Base-by-base conservation (phyloP, 2,888 invertebrate species). In the Calameuta filiformis region DNA sequence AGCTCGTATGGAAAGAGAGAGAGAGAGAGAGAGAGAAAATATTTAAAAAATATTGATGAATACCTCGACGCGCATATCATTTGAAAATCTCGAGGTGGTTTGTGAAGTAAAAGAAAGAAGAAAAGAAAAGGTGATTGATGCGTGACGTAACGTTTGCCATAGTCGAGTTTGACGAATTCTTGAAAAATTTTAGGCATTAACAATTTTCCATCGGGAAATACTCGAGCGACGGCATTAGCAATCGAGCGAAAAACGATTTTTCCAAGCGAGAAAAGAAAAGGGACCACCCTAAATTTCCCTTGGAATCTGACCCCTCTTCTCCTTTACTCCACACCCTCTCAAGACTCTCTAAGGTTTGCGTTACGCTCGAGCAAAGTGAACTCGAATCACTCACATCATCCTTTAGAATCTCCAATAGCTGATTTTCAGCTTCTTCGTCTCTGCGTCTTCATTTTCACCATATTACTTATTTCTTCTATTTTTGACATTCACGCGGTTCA, bases 391-490 rank as follows among this genome's bases (percentile, higher is more conserved):
- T 74, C 74, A 35, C 3, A 11, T 23, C 37, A 74, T 30, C 34
- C 34, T 34, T 71, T 30, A 34, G 34, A 71, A 71, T 15, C 71
- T 23, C 71, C 12, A 15, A 11, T 71, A 31, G 30, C 71, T 3
- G 30, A 30, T 71, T 69, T n/a, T 71, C 23, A 31, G 4, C 12
- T 15, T 71, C 71, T 23, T 71, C 71, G 23, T 34, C 30, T 34
- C 71, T 6, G 0, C 12, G 31, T 33, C 11, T 56, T 73, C 12
- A 68, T 69, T 69, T 77, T 76, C 77, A 76, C 79, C 77, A 77
- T 80, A 23, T 2, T 15, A 9, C 23, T 56, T 23, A 2, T 15
- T 56, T 23, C 23, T 9, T 56, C 0, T 9, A 6, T 9, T 9
- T 23, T 23, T 23, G 6, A 6, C 23, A 6, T 9, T 23, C 23